A percentile compares a stretch with the other conserved stretches of the same genome.
Evolutionary conservation across 2,888 invertebrate species (phyloP).

Genomic region (Sabatieria punctata): DNA sequence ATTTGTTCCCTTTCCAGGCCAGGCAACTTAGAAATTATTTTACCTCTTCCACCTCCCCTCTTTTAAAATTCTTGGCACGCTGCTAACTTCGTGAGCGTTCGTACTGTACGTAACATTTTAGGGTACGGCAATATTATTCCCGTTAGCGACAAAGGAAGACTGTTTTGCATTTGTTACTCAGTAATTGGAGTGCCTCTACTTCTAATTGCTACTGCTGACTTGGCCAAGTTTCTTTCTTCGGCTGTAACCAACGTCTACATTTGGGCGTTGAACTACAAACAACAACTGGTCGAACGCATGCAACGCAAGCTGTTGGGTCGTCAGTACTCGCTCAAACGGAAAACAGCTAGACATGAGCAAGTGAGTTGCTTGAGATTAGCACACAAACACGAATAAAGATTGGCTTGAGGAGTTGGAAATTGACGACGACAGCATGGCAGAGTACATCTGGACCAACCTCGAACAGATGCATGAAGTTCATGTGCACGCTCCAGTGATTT

Average conservation of each 20-base stretch:
- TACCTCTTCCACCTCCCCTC: too few relatives aligned
- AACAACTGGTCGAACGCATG: too few relatives aligned
- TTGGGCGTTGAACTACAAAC: neutral
- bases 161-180: constrained; percentile 3
- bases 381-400: neutral
- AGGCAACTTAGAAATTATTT: too few relatives aligned
- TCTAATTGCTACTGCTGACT: constrained; percentile 4
- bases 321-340: neutral
- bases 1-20: too few relatives aligned
- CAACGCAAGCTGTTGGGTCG: too few relatives aligned
- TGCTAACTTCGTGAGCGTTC: too few relatives aligned
- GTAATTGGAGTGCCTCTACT: constrained; percentile 7
- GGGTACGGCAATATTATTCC: constrained; percentile 7
- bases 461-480: constrained; percentile 1
- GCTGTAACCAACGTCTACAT: neutral
- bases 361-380: neutral
- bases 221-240: constrained; percentile 6
- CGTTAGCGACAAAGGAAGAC: neutral
- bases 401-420: too few relatives aligned
- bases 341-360: neutral
- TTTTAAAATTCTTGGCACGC: too few relatives aligned
- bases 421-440: too few relatives aligned
- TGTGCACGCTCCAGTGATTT: neutral
- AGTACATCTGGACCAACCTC: constrained; percentile 5
- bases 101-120: neutral